phyloP scores from a whole-genome alignment of 2,888 invertebrate species.

The Apodemia hepburni region DNA sequence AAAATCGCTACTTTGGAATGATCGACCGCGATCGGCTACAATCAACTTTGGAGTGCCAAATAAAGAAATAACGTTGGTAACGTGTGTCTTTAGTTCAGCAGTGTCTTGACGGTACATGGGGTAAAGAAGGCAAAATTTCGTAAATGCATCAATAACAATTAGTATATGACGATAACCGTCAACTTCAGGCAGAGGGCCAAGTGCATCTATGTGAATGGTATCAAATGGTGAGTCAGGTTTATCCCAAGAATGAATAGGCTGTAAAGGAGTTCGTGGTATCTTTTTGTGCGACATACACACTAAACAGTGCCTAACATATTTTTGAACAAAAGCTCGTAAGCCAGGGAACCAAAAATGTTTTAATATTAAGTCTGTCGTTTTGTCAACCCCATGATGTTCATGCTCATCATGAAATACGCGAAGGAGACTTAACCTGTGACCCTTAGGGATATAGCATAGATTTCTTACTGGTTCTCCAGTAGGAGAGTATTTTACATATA shows the following conservation, averaged over 20 bases:
- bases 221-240: no score
- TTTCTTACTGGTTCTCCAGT: conserved; percentile 28
- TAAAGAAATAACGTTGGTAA: conserved; percentile 27
- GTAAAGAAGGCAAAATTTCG: conserved; percentile 30
- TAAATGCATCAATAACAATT: conserved; percentile 28
- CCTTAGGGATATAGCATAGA: conserved; percentile 34
- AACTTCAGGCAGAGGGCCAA: conserved; percentile 24
- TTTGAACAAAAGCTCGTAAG: conserved; percentile 4
- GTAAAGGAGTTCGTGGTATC: no score
- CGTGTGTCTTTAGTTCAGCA: conserved; percentile 27
- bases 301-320: conserved; percentile 17
- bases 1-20: conserved; percentile 33
- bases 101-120: conserved; percentile 32
- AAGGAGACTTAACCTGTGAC: conserved; percentile 33
- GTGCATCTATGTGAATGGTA: no score
- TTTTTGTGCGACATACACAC: conserved; percentile 21
- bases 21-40: conserved; percentile 32
- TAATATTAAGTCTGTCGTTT: conserved; percentile 24
- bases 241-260: no score
- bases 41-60: conserved; percentile 32
- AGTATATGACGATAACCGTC: conserved; percentile 29
- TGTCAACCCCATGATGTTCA: conserved; percentile 17
- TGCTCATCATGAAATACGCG: conserved; percentile 32
- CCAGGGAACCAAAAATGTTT: conserved; percentile 32
- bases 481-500: conserved; percentile 25